phyloP scores from a whole-genome alignment of 2,797 vertebrate species.

The Pseudochromis fuscus region DNA sequence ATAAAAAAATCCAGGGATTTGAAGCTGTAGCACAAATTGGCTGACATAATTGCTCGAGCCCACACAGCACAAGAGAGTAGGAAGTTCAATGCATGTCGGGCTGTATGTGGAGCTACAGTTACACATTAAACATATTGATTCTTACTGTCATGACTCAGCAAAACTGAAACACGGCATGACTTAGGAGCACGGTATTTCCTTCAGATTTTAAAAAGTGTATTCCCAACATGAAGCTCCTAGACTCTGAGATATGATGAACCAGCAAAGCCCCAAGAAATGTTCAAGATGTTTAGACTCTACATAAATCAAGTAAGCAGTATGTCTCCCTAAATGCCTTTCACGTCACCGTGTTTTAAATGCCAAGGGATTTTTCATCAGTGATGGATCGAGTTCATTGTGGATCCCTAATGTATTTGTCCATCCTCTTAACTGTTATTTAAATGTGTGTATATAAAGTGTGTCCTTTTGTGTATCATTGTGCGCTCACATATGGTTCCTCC shows the following conservation, averaged over 20 bases:
- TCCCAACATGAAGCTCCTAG: not conserved
- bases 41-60: not conserved
- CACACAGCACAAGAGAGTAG: not conserved
- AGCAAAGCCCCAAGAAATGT: conserved; percentile 38
- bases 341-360: conserved; percentile 17
- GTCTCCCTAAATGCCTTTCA: conserved; percentile 14
- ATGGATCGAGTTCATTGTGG: conserved; percentile 6
- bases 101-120: not conserved
- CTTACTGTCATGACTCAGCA: not conserved
- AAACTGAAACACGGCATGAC: not conserved
- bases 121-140: not conserved
- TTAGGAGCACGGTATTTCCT: not conserved
- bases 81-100: not conserved
- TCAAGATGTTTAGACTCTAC: conserved; percentile 23
- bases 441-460: not conserved
- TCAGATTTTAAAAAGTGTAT: not conserved
- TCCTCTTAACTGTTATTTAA: conserved; percentile 15
- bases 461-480: not conserved
- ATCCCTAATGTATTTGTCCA: conserved; percentile 1
- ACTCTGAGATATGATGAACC: conserved; percentile 12
- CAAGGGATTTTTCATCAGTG: conserved; percentile 7
- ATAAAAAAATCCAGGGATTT: no score
- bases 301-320: conserved; percentile 35
- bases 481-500: conserved; percentile 30
- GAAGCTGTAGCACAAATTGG: not conserved